Conservation (phyloP, 2,113 vertebrate genomes). For the Pygoscelis antarcticus region DNA sequence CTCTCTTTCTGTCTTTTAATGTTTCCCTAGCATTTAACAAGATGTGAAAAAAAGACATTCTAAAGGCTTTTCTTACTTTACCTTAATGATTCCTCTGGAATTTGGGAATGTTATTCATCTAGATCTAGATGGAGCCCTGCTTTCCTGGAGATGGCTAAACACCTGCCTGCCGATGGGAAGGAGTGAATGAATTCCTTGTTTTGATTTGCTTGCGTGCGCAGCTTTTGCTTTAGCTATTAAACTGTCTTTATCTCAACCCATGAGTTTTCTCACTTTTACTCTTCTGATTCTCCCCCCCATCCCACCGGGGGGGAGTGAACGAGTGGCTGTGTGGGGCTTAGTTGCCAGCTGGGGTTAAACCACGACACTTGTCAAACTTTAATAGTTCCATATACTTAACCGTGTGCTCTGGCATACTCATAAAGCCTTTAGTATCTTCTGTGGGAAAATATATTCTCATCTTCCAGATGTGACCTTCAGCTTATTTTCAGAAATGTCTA, state of each 20-base stretch:
- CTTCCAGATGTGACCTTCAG: slow-evolving; percentile 52
- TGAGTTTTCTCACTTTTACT: no score
- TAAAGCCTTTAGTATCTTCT: slow-evolving; percentile 59
- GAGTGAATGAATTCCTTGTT: no score
- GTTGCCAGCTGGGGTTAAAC: no score
- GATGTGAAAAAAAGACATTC: not conserved
- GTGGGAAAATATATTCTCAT: slow-evolving; percentile 42
- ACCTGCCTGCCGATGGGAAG: no score
- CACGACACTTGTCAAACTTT: slow-evolving; percentile 22
- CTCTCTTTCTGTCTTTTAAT: not conserved
- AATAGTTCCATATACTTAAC: slow-evolving; percentile 56
- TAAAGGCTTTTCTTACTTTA: slow-evolving; percentile 43
- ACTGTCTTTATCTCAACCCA: no score
- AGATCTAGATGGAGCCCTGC: not conserved
- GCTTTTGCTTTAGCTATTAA: no score
- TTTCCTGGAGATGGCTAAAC: no score
- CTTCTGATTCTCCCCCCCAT: no score
- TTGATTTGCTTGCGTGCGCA: no score
- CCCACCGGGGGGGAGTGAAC: no score
- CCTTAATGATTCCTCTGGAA: slow-evolving; percentile 38
- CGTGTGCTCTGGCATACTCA: slow-evolving; percentile 46
- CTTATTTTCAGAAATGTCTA: slow-evolving; percentile 32
- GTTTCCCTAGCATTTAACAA: not conserved
- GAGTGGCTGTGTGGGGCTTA: no score
- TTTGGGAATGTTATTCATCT: slow-evolving; percentile 55